phyloP scores from a whole-genome alignment of 2,113 vertebrate genomes.

The Aptenodytes forsteri region DNA sequence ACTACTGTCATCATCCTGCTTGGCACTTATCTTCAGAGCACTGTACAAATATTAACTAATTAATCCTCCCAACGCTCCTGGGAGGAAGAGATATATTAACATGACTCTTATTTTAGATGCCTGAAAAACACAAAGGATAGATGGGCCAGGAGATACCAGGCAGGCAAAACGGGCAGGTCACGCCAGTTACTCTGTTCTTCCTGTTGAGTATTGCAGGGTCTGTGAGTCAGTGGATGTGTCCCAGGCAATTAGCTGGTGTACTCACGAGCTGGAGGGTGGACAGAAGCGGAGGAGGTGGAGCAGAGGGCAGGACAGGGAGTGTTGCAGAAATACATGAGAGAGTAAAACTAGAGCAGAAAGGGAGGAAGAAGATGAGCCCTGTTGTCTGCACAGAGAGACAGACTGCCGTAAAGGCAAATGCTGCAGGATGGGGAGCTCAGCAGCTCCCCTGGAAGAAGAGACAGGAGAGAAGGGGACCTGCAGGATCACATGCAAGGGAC shows the following conservation, averaged over 20 bases:
- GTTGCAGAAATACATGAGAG: neutral
- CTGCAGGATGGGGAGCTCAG: neutral
- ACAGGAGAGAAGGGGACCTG: neutral
- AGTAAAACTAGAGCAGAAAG: neutral
- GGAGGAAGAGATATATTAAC: neutral
- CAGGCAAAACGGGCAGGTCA: neutral
- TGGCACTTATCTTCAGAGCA: constrained; percentile 6
- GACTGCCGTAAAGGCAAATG: neutral
- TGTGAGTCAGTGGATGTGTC: neutral
- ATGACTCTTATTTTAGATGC: neutral
- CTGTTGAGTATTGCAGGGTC: neutral
- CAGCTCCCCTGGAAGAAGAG: neutral
- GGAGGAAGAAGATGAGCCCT: neutral
- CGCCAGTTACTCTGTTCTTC: neutral
- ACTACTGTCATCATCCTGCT: neutral
- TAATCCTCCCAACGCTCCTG: neutral
- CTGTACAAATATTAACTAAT: constrained; percentile 4
- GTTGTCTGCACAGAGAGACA: neutral
- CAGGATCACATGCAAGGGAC: neutral
- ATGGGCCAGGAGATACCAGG: neutral
- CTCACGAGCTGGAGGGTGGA: neutral
- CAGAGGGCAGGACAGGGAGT: neutral
- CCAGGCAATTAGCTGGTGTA: neutral
- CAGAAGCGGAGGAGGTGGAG: neutral
- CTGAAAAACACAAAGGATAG: neutral